Base-by-base conservation (phyloP, 2,797 vertebrate species). In the Cryptoprocta ferox region DNA sequence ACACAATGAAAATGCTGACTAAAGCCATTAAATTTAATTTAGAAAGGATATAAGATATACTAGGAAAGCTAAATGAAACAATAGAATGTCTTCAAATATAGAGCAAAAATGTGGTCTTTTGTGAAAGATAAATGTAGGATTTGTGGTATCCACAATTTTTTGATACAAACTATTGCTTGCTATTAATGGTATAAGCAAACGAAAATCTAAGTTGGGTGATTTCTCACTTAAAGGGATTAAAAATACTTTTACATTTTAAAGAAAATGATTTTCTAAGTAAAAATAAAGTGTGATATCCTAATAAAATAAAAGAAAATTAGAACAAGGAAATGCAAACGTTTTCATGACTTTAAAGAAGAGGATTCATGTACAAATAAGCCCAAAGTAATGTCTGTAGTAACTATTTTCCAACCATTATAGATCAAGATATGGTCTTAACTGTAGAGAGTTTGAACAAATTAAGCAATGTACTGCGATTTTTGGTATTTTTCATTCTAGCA, bases 11-110 rank as follows among this genome's bases (percentile, higher is more conserved):
- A 87, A 92, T 84, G 30, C 84, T 63, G 10, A 89, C 15, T 92
- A 32, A 96, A 80, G 59, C 3, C 71, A 93, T 91, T 79, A 59
- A 19, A 66, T 75, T 95, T 88, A 70, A 93, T 88, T 96, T 93
- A 68, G 59, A 89, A 89, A 94, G 66, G 30, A 82, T 65, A 26
- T 21, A 61, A 71, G 66, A 42, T 93, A 50, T 68, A 66, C 48
- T 39, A 97, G 61, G 76, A 70, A 39, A 79, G 48, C 32, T 86
- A 85, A 89, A 8, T 83, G 42, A 81, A 89, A 86, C 50, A 82
- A 79, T 19, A 78, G n/a, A 84, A 73, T n/a, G 71, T 37, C 32
- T 19, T 53, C 39, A 95, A 65, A 90, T 61, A 70, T 42, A 96
- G 76, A 91, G 42, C 13, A 75, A 89, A 85, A 95, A 76, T 95